These are phyloP conservation scores for Stenotaenia linearis DNA, from an alignment of 2,888 invertebrate species.

Conservation along the genomic window DNA sequence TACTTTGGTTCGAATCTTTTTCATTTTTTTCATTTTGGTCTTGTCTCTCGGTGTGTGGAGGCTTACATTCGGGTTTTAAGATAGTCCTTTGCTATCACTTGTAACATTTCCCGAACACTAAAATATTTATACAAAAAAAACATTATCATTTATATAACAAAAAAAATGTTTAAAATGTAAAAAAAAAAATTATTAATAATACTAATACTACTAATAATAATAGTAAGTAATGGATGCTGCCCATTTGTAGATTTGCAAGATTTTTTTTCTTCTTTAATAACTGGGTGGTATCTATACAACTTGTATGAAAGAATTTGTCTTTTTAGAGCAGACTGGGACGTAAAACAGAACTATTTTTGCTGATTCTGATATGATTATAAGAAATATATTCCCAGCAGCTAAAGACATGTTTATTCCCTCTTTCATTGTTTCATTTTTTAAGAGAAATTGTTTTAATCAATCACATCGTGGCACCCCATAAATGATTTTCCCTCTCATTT, in stretches of 20 bases:
- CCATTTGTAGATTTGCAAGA: conserved; percentile 32
- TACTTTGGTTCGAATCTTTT: neutral
- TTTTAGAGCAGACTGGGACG: conserved; percentile 28
- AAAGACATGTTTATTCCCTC: neutral
- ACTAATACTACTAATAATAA: neutral
- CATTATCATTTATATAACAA: conserved; percentile 32
- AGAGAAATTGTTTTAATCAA: neutral
- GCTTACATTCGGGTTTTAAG: neutral
- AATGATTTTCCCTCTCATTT: neutral
- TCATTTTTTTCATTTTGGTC: conserved; percentile 8
- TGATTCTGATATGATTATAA: conserved; percentile 22
- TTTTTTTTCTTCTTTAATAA: conserved; percentile 24
- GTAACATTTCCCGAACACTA: conserved; percentile 30
- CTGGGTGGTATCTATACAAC: conserved; percentile 10
- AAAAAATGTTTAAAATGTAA: conserved; percentile 5
- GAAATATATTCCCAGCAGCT: conserved; percentile 16
- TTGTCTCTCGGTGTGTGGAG: neutral
- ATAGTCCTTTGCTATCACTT: conserved; percentile 33
- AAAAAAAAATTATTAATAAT: conserved; percentile 28
- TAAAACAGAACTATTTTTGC: conserved; percentile 34
- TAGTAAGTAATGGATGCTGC: neutral
- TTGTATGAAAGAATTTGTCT: conserved; percentile 29
- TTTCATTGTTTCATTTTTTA: neutral
- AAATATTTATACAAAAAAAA: conserved; percentile 32
- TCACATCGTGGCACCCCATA: neutral